Evolutionary conservation across 2,797 vertebrate genomes (phyloP).

Genomic region (Uromys caudimaculatus): DNA sequence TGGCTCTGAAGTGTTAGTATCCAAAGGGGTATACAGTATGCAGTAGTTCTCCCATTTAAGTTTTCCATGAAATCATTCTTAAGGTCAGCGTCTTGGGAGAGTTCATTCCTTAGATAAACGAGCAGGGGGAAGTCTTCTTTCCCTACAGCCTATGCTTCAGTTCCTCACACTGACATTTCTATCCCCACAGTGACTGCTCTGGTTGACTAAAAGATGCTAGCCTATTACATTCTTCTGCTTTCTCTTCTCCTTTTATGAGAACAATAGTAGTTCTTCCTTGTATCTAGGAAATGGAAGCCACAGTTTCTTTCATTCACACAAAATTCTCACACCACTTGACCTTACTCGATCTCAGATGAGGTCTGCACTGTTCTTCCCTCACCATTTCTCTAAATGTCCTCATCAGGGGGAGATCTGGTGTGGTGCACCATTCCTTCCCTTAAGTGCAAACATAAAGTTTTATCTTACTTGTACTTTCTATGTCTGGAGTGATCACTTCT

Average conservation of each 20-base stretch:
- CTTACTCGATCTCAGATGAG: not conserved
- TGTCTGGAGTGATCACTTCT: not conserved
- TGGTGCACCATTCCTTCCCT: not conserved
- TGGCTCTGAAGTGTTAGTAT: not conserved
- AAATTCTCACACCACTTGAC: not conserved
- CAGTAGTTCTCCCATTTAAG: not conserved
- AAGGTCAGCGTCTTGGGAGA: not conserved
- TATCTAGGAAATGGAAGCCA: not conserved
- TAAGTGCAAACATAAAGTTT: not conserved
- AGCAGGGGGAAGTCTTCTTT: not conserved
- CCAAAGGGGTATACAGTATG: not conserved
- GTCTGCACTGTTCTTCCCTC: accelerated
- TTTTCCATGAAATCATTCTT: not conserved
- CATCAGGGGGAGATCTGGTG: not conserved
- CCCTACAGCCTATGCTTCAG: not conserved
- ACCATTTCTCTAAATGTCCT: not conserved
- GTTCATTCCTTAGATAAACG: not conserved
- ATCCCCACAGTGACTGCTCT: not conserved
- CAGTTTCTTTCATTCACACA: not conserved
- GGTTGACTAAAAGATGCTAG: not conserved
- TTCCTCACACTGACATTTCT: not conserved
- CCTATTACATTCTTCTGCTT: not conserved
- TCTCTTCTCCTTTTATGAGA: not conserved
- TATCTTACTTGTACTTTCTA: not conserved
- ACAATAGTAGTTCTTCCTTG: not conserved